These are phyloP conservation scores for Harpagoxenus sublaevis DNA, from an alignment of 2,888 invertebrate species.

Conservation along the genomic window DNA sequence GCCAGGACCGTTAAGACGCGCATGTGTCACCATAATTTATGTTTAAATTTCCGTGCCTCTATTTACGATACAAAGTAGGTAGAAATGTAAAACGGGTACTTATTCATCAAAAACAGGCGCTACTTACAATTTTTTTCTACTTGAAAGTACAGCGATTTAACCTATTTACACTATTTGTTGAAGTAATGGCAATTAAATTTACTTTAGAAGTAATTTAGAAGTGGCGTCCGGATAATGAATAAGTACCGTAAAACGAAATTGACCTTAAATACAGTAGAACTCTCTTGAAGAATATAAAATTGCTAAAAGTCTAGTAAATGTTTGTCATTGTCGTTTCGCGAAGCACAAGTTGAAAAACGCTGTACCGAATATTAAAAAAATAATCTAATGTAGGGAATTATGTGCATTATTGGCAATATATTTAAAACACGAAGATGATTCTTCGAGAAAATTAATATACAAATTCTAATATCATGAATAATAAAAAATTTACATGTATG, in stretches of 20 bases:
- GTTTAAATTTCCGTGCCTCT: not conserved
- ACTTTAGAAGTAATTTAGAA: too few relatives aligned
- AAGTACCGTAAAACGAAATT: not conserved
- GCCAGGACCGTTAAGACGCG: not conserved
- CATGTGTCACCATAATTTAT: not conserved
- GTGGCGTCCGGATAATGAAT: too few relatives aligned
- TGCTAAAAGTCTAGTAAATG: not conserved
- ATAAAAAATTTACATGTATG: not conserved
- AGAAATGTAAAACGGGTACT: not conserved
- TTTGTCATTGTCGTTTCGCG: not conserved
- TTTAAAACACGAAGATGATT: not conserved
- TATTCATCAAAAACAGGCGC: too few relatives aligned
- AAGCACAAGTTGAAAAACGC: slow-evolving; percentile 1
- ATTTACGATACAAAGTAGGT: not conserved
- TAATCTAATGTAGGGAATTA: not conserved
- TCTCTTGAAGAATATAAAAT: not conserved
- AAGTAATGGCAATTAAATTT: too few relatives aligned
- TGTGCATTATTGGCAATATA: slow-evolving; percentile 14
- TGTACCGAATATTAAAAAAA: too few relatives aligned
- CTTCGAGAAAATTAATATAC: not conserved
- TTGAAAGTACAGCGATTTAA: too few relatives aligned
- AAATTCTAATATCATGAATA: not conserved
- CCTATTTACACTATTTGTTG: too few relatives aligned
- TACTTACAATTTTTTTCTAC: too few relatives aligned
- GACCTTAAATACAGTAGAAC: not conserved